Percentiles rank a stretch among this genome's conserved stretches.
phyloP scores from a whole-genome alignment of 2,888 invertebrate genomes.

The Scaptomyza caliginosa region DNA sequence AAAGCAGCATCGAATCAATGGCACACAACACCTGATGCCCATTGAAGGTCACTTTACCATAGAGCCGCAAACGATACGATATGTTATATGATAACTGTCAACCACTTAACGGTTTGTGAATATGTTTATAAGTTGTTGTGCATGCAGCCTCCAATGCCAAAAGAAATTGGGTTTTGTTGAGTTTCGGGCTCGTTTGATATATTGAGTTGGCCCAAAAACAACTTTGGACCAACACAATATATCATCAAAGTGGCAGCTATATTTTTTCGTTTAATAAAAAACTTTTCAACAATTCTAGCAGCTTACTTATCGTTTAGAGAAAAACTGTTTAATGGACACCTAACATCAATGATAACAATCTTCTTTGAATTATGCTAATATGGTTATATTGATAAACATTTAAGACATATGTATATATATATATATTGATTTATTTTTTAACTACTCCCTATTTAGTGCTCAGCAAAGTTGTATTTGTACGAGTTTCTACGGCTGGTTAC shows the following conservation, averaged over 20 bases:
- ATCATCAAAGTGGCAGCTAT: not conserved
- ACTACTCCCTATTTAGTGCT: constrained; percentile 50
- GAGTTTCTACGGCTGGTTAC: constrained; percentile 21
- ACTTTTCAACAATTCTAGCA: constrained; percentile 46
- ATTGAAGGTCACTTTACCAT: constrained; percentile 72
- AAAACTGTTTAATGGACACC: constrained; percentile 45
- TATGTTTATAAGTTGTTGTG: constrained; percentile 35
- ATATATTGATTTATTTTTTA: constrained; percentile 20
- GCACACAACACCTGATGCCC: constrained; percentile 76
- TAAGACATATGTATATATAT: constrained; percentile 12
- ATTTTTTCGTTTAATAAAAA: not conserved
- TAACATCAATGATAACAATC: constrained; percentile 45
- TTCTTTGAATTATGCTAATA: constrained; percentile 7
- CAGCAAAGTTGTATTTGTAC: constrained; percentile 55
- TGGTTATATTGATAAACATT: constrained; percentile 33
- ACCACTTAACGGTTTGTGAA: constrained; percentile 1
- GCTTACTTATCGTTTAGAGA: constrained; percentile 47
- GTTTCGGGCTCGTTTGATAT: not conserved
- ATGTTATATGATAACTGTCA: not conserved
- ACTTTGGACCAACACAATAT: not conserved
- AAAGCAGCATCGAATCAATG: constrained; percentile 63
- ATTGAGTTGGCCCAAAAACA: too few species aligned
- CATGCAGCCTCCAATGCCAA: constrained; percentile 74
- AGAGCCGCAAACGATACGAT: constrained; percentile 46
- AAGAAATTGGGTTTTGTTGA: constrained; percentile 36